Evolutionary conservation across 2,113 vertebrate genomes (phyloP).

Genomic region (Halichoerus grypus): DNA sequence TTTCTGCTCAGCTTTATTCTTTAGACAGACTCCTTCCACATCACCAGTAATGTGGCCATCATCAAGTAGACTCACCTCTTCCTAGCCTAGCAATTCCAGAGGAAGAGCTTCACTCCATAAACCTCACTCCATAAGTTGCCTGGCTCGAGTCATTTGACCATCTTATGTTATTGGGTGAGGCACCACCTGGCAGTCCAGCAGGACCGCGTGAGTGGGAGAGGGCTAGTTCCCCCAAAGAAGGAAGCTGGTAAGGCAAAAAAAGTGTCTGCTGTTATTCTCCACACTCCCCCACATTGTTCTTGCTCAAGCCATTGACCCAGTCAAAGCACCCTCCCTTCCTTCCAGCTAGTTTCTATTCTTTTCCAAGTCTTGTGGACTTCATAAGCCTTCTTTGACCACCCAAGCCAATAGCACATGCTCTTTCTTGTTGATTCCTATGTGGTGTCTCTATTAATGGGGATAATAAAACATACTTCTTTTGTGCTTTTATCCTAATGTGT

Average conservation of each 20-base stretch:
- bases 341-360: not conserved
- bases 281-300: not conserved
- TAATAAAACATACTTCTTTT: not conserved
- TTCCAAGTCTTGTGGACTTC: not conserved
- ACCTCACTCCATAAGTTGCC: not conserved
- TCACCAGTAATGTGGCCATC: not conserved
- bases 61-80: not conserved
- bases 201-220: not conserved
- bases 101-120: not conserved
- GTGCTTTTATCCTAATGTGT: not conserved
- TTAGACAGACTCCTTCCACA: not conserved
- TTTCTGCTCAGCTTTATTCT: not conserved
- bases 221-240: not conserved
- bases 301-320: not conserved
- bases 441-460: not conserved
- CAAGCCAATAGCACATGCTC: not conserved
- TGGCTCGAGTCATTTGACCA: not conserved
- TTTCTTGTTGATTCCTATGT: not conserved
- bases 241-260: not conserved
- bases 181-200: not conserved
- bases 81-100: not conserved
- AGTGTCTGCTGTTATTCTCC: not conserved
- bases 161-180: not conserved
- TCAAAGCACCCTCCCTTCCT: not conserved
- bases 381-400: not conserved